Conservation (phyloP, 2,888 invertebrate genomes). For the Agriotes lineatus region DNA sequence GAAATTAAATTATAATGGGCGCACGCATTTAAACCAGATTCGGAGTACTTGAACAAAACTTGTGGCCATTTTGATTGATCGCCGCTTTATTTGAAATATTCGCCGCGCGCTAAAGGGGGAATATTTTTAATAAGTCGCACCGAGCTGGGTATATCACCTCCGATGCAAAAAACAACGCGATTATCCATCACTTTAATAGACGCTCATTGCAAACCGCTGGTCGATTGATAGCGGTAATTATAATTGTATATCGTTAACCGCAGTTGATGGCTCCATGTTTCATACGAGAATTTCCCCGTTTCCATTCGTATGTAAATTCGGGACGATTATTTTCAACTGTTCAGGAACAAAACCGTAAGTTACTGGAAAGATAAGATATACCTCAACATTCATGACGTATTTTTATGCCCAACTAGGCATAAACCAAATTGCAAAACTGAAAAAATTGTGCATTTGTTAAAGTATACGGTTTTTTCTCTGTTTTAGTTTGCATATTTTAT, state of each 20-base stretch:
- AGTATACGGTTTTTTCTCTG: too few relatives aligned
- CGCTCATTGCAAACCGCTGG: constrained; percentile 58
- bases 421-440: neutral
- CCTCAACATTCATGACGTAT: neutral
- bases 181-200: constrained; percentile 65
- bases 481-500: too few relatives aligned
- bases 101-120: constrained; percentile 57
- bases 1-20: constrained; percentile 27
- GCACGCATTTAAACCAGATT: constrained; percentile 11
- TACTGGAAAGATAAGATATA: constrained; percentile 18
- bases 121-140: constrained; percentile 60
- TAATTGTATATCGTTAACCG: constrained; percentile 62
- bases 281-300: constrained; percentile 29
- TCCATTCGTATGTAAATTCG: constrained; percentile 35
- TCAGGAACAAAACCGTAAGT: constrained; percentile 22
- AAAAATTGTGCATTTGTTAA: constrained; percentile 40
- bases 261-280: constrained; percentile 46
- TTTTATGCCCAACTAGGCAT: neutral
- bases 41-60: constrained; percentile 23
- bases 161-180: constrained; percentile 57
- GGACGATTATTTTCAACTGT: constrained; percentile 23
- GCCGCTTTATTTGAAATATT: constrained; percentile 50
- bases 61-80: constrained; percentile 49
- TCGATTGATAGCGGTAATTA: constrained; percentile 62
- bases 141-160: constrained; percentile 56